Evolutionary conservation across 2,888 invertebrate species (phyloP).

Genomic region (Hirtodrosophila trivittata): DNA sequence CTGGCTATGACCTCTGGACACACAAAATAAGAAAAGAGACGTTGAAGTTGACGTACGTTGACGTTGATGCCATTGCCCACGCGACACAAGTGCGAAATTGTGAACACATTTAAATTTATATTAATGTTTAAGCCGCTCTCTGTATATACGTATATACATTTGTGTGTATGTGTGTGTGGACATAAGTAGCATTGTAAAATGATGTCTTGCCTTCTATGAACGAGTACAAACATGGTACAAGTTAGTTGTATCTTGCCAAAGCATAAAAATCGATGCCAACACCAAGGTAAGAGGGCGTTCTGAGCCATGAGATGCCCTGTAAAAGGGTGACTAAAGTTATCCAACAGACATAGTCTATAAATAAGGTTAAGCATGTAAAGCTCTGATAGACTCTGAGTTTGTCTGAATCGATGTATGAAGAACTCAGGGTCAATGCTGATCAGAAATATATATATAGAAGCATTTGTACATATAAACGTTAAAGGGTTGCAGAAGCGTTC

Average conservation of each 20-base stretch:
- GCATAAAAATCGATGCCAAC: constrained; percentile 69
- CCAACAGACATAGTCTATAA: too few species aligned
- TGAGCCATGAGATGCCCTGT: background rate
- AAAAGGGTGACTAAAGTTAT: background rate
- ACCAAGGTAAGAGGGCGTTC: constrained; percentile 21
- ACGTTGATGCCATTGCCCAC: constrained; percentile 48
- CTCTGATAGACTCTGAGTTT: too few species aligned
- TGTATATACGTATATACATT: constrained; percentile 9
- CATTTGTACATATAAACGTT: too few species aligned
- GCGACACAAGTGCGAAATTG: constrained; percentile 66
- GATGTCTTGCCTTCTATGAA: constrained; percentile 76
- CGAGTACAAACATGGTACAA: constrained; percentile 47
- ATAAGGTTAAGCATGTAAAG: too few species aligned
- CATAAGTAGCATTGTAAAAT: constrained; percentile 76
- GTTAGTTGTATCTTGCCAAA: constrained; percentile 41
- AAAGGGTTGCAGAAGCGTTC: too few species aligned
- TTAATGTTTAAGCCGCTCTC: constrained; percentile 52
- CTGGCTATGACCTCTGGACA: constrained; percentile 33
- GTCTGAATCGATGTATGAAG: too few species aligned
- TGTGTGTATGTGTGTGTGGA: constrained; percentile 37
- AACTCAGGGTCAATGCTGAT: too few species aligned
- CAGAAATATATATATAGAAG: too few species aligned
- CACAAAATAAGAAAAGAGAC: constrained; percentile 41
- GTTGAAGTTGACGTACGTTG: constrained; percentile 38
- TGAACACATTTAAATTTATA: constrained; percentile 71